These are phyloP conservation scores for Pectinophora gossypiella DNA, from an alignment of 1,140 invertebrate species.

Conservation along the genomic window DNA sequence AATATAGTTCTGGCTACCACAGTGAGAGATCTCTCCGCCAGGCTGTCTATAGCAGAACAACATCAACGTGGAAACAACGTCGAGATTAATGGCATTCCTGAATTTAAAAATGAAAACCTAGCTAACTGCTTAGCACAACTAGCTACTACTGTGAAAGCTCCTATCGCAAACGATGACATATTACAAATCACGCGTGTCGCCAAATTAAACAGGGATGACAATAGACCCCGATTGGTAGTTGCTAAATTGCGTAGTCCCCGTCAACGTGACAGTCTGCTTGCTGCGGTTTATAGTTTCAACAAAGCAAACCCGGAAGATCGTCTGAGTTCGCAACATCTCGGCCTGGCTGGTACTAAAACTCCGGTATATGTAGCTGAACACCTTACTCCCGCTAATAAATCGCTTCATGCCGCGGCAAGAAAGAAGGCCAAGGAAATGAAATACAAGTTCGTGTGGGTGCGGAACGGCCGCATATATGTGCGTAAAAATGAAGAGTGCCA, in stretches of 20 bases:
- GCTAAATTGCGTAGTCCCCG: not conserved
- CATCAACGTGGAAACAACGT: too few relatives aligned
- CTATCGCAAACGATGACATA: not conserved
- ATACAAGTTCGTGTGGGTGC: too few relatives aligned
- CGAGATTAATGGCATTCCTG: too few relatives aligned
- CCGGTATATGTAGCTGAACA: slow-evolving; percentile 16
- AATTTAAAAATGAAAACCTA: too few relatives aligned
- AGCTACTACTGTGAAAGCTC: slow-evolving; percentile 5
- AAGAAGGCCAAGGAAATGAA: not conserved
- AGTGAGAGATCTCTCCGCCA: too few relatives aligned
- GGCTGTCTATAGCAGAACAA: too few relatives aligned
- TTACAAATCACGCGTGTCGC: not conserved
- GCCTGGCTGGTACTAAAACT: not conserved
- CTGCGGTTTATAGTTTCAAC: slow-evolving; percentile 7
- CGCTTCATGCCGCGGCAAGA: slow-evolving; percentile 12
- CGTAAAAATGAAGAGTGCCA: not conserved
- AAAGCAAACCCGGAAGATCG: slow-evolving; percentile 9
- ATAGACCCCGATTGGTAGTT: not conserved
- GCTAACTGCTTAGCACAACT: too few relatives aligned
- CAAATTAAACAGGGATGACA: not conserved
- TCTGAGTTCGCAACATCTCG: slow-evolving; percentile 10
- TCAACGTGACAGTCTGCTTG: not conserved
- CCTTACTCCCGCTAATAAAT: slow-evolving; percentile 9
- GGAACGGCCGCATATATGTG: too few relatives aligned
- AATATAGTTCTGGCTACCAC: too few relatives aligned